A percentile compares a stretch with the other conserved stretches of the same genome.
Conservation (phyloP, 2,797 vertebrate genomes). For the Poecilia velifera region DNA sequence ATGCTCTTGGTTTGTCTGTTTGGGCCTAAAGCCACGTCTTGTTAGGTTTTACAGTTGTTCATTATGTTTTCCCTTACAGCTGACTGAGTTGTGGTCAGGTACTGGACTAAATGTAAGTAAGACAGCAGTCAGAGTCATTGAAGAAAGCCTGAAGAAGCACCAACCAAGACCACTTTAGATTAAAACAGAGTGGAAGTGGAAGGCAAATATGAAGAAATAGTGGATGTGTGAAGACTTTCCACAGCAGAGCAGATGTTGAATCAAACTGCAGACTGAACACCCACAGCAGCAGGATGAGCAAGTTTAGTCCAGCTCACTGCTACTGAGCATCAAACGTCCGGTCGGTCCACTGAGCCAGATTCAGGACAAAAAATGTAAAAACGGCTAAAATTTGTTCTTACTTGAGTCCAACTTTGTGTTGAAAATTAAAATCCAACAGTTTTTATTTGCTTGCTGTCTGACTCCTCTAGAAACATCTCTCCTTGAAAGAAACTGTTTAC, state of each 20-base stretch:
- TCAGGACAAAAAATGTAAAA: slow-evolving; percentile 13
- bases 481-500: slow-evolving; percentile 11
- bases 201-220: too few relatives aligned
- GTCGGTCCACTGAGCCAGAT: slow-evolving; percentile 13
- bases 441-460: neutral
- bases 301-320: slow-evolving; percentile 61
- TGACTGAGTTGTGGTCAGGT: too few relatives aligned
- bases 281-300: slow-evolving; percentile 71
- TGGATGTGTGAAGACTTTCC: too few relatives aligned
- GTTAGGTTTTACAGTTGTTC: too few relatives aligned
- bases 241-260: neutral
- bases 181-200: too few relatives aligned
- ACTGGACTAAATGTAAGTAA: too few relatives aligned
- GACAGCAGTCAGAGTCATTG: too few relatives aligned
- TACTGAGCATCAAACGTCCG: slow-evolving; percentile 47
- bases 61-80: too few relatives aligned
- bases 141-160: too few relatives aligned
- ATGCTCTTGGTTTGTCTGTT: too few relatives aligned
- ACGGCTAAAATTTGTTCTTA: slow-evolving; percentile 15
- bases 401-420: neutral
- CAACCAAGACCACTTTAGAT: too few relatives aligned
- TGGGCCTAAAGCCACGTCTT: too few relatives aligned
- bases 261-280: slow-evolving; percentile 75
- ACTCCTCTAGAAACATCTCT: neutral
- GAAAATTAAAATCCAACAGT: neutral